Evolutionary conservation across 2,113 vertebrate species (phyloP).

Genomic region (Oryzias curvinotus): DNA sequence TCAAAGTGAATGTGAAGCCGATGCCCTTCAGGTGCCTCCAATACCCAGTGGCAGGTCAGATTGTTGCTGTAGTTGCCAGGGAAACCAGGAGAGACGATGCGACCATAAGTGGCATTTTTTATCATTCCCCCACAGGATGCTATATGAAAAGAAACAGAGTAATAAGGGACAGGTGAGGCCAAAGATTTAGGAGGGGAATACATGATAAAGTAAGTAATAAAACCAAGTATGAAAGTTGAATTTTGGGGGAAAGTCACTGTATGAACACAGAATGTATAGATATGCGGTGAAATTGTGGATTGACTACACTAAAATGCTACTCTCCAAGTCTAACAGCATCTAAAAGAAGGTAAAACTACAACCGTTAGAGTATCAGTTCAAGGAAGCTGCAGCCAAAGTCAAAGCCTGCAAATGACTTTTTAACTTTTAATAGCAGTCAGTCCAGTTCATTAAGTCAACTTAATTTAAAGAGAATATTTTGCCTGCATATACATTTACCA

Average conservation of each 20-base stretch:
- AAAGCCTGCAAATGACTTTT: conserved; percentile 46
- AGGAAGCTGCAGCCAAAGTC: conserved; percentile 62
- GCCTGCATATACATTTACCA: no score
- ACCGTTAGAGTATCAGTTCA: conserved; percentile 58
- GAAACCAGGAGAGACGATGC: conserved; percentile 90
- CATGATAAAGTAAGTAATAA: conserved; percentile 51
- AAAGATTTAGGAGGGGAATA: conserved; percentile 35
- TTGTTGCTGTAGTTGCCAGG: conserved; percentile 99
- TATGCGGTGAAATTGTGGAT: conserved; percentile 53
- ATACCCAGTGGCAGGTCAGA: conserved; percentile 95
- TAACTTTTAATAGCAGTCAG: conserved; percentile 54
- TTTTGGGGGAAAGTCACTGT: conserved; percentile 42
- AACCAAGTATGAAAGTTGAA: conserved; percentile 21
- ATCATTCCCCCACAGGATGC: conserved; percentile 89
- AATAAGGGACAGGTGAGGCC: conserved; percentile 17
- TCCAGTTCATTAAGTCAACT: conserved; percentile 12
- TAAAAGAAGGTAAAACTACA: conserved; percentile 51
- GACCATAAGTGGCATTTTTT: conserved; percentile 89
- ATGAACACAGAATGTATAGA: conserved; percentile 52
- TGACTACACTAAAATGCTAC: conserved; percentile 20
- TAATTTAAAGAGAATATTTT: no score
- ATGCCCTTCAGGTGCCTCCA: conserved; percentile 86
- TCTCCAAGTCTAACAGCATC: conserved; percentile 50
- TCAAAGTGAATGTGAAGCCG: conserved; percentile 94
- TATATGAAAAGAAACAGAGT: conserved; percentile 50